Conservation (phyloP, 2,797 vertebrate genomes). For the Takifugu ocellatus region DNA sequence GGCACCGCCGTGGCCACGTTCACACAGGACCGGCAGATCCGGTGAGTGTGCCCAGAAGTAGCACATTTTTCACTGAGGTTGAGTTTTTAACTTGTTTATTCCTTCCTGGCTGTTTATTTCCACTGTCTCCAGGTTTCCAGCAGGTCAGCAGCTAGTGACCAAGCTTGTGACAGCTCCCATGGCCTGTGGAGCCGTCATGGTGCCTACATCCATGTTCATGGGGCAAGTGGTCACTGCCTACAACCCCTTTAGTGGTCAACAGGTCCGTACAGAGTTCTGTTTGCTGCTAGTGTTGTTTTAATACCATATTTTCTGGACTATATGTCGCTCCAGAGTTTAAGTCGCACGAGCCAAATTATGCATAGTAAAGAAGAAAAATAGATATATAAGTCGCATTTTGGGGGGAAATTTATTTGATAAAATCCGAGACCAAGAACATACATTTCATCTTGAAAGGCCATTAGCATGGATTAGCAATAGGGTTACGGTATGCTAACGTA, state of each 20-base stretch:
- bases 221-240: slow-evolving; percentile 95
- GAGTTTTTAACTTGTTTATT: neutral
- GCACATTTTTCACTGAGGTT: neutral
- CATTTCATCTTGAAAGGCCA: too few species aligned
- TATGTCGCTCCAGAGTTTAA: too few species aligned
- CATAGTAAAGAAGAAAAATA: too few species aligned
- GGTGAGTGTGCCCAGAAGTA: slow-evolving; percentile 60
- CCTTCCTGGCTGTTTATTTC: neutral
- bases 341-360: too few species aligned
- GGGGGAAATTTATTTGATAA: too few species aligned
- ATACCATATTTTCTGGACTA: too few species aligned
- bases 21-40: slow-evolving; percentile 88
- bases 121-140: slow-evolving; percentile 82
- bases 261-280: slow-evolving; percentile 45
- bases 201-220: slow-evolving; percentile 99
- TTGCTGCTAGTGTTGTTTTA: too few species aligned
- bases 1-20: slow-evolving; percentile 85
- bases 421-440: too few species aligned
- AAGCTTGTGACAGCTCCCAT: slow-evolving; percentile 94
- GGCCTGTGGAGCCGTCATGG: slow-evolving; percentile 93
- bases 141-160: slow-evolving; percentile 94
- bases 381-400: too few species aligned
- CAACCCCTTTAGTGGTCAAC: slow-evolving; percentile 77
- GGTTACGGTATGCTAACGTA: too few species aligned
- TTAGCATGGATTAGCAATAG: too few species aligned